A percentile compares a stretch with the other conserved stretches of the same genome.
These are phyloP conservation scores for Oxygymnocypris stewartii DNA, from an alignment of 2,113 vertebrate species.

Conservation along the genomic window DNA sequence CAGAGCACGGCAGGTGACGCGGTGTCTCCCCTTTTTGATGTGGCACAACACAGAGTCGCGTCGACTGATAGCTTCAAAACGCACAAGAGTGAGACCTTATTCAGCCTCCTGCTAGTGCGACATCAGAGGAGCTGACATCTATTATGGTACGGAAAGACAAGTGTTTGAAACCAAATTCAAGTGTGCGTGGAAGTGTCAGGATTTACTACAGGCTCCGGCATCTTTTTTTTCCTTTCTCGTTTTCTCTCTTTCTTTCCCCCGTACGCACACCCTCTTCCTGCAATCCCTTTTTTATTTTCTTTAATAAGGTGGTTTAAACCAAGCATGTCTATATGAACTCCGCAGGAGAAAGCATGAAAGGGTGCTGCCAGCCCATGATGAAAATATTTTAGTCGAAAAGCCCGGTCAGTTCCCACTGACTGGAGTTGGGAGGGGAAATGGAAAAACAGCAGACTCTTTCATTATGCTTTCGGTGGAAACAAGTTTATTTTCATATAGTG, in stretches of 20 bases:
- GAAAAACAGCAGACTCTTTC: slow-evolving; percentile 14
- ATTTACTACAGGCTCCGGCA: slow-evolving; percentile 84
- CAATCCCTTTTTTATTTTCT: slow-evolving; percentile 67
- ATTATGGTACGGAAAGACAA: slow-evolving; percentile 99
- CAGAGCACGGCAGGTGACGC: slow-evolving; percentile 98
- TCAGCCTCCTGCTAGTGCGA: slow-evolving; percentile 88
- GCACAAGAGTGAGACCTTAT: slow-evolving; percentile 89
- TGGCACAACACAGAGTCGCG: slow-evolving; percentile 96
- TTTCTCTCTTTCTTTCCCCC: slow-evolving; percentile 46
- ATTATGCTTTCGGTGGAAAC: slow-evolving; percentile 15
- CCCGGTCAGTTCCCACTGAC: slow-evolving; percentile 87
- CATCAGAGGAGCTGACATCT: slow-evolving; percentile 98
- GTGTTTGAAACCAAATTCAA: slow-evolving; percentile 98
- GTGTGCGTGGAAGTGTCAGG: slow-evolving; percentile 88
- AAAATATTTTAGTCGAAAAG: slow-evolving; percentile 93
- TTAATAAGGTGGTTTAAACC: slow-evolving; percentile 99
- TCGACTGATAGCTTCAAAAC: slow-evolving; percentile 95
- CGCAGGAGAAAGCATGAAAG: slow-evolving; percentile 92
- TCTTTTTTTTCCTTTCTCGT: slow-evolving; percentile 67
- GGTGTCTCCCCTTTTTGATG: slow-evolving; percentile 89
- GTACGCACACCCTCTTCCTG: background rate
- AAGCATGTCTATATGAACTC: slow-evolving; percentile 96
- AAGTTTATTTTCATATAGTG: background rate
- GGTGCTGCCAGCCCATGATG: slow-evolving; percentile 74
- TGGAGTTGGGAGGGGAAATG: slow-evolving; percentile 53